Conservation (phyloP, 2,113 vertebrate genomes). For the Puntigrus tetrazona region DNA sequence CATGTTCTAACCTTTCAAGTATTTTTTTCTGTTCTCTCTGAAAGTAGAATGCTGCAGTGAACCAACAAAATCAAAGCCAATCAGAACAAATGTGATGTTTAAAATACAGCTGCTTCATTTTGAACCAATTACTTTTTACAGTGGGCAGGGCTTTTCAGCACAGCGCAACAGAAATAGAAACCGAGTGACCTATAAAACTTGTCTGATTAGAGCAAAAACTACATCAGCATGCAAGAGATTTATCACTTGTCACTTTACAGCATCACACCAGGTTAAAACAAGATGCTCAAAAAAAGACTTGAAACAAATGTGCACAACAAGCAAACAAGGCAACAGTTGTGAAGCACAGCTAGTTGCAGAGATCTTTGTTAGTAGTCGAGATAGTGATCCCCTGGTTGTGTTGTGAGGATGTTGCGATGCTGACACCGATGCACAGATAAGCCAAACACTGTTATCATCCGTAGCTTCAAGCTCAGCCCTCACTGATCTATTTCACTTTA, state of each 20-base stretch:
- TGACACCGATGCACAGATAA: slow-evolving; percentile 37
- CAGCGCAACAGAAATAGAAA: slow-evolving; percentile 22
- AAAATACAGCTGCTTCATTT: not conserved
- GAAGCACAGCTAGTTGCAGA: not conserved
- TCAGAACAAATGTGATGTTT: not conserved
- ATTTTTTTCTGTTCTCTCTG: not conserved
- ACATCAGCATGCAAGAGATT: slow-evolving; percentile 9
- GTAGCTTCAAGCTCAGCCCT: slow-evolving; percentile 62
- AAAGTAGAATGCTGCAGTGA: not conserved
- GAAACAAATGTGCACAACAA: not conserved
- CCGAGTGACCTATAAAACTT: slow-evolving; percentile 9
- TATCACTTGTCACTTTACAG: slow-evolving; percentile 11
- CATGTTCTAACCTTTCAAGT: not conserved
- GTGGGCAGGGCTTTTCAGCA: not conserved
- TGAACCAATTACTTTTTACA: not conserved
- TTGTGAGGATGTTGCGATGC: not conserved
- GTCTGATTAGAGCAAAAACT: not conserved
- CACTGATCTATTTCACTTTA: slow-evolving; percentile 68
- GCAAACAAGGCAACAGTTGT: not conserved
- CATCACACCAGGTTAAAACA: not conserved
- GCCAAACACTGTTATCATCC: slow-evolving; percentile 55
- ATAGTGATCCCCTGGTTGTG: slow-evolving; percentile 17
- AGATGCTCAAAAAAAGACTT: not conserved
- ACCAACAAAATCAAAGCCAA: not conserved
- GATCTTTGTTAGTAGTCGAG: not conserved